Percentiles rank a stretch among this genome's conserved stretches.
phyloP scores from a whole-genome alignment of 2,113 vertebrate genomes.

The Lethenteron camtschaticum region DNA sequence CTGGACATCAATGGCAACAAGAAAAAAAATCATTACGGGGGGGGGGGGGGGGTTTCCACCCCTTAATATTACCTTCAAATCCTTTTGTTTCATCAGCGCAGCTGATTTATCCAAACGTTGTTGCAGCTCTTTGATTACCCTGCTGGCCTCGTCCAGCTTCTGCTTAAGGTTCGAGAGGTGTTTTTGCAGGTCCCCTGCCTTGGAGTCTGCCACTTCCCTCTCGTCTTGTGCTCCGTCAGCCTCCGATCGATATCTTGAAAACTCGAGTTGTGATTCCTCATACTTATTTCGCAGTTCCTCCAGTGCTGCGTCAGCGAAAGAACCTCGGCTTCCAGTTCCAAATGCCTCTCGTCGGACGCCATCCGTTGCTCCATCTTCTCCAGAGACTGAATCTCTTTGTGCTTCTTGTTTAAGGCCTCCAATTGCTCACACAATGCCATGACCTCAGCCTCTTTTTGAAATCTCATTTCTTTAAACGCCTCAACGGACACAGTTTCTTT shows the following conservation, averaged over 20 bases:
- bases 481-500: constrained; percentile 15
- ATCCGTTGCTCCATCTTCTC: too few species aligned
- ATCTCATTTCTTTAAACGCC: constrained; percentile 1
- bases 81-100: constrained; percentile 68
- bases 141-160: constrained; percentile 47
- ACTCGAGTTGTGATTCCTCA: constrained; percentile 20
- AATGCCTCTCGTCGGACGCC: neutral
- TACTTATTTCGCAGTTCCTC: constrained; percentile 19
- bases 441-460: neutral
- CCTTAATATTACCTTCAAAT: constrained; percentile 48
- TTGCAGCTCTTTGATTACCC: constrained; percentile 55
- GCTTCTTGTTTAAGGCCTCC: constrained; percentile 17
- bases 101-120: constrained; percentile 61
- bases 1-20: too few species aligned
- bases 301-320: constrained; percentile 18
- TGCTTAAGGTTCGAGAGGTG: constrained; percentile 66
- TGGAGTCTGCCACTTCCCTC: constrained; percentile 28
- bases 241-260: neutral
- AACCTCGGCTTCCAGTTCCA: constrained; percentile 29
- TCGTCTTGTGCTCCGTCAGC: constrained; percentile 15
- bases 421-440: constrained; percentile 19
- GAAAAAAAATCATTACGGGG: too few species aligned
- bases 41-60: neutral
- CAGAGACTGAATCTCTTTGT: constrained; percentile 23
- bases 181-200: constrained; percentile 16